These are phyloP conservation scores for Agapostemon virescens DNA, from an alignment of 2,888 invertebrate species.

Conservation along the genomic window DNA sequence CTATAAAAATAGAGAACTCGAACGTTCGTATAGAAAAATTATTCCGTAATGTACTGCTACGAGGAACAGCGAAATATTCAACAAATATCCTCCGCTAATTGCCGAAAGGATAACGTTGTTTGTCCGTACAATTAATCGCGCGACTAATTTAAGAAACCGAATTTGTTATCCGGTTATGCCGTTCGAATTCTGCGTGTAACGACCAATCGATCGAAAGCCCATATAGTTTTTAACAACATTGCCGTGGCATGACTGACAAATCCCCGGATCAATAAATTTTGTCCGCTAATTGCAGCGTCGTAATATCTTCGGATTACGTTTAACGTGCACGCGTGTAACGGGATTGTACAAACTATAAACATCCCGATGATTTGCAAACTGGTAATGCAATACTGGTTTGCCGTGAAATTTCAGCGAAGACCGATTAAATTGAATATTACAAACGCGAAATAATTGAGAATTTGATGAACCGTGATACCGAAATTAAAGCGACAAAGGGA, in stretches of 20 bases:
- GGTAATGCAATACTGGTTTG: slow-evolving; percentile 8
- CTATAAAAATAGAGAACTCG: no score
- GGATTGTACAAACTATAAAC: slow-evolving; percentile 1
- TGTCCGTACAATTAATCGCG: neutral
- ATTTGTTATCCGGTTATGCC: neutral
- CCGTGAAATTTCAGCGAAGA: neutral
- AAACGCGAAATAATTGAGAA: slow-evolving; percentile 26
- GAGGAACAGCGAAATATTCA: neutral
- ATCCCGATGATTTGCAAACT: slow-evolving; percentile 11
- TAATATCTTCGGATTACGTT: slow-evolving; percentile 52
- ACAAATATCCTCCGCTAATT: neutral
- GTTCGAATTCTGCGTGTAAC: neutral
- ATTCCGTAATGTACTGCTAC: neutral
- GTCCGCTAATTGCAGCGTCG: slow-evolving; percentile 47
- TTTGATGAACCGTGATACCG: neutral
- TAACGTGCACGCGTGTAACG: slow-evolving; percentile 9
- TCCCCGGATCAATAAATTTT: slow-evolving; percentile 15
- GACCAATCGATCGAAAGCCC: slow-evolving; percentile 1
- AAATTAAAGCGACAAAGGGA: slow-evolving; percentile 1
- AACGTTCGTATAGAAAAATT: no score
- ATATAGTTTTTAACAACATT: neutral
- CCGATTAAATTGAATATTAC: slow-evolving; percentile 30
- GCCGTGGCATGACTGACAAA: neutral
- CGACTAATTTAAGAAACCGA: neutral
- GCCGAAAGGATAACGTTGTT: neutral